These are phyloP conservation scores for Alca torda DNA, from an alignment of 2,797 vertebrate genomes.

Conservation along the genomic window DNA sequence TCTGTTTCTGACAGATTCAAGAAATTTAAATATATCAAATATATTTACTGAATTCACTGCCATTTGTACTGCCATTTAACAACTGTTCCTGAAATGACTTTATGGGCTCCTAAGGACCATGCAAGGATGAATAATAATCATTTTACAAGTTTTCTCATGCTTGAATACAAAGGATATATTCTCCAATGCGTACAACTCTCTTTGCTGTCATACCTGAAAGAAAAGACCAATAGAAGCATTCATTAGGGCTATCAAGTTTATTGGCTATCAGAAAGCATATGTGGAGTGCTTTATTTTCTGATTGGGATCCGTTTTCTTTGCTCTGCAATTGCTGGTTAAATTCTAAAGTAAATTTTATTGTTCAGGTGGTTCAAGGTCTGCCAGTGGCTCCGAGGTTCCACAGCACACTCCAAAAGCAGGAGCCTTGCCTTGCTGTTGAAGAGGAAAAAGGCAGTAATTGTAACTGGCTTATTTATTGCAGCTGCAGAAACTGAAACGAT, in stretches of 20 bases:
- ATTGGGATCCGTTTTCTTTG: not conserved
- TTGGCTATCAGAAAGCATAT: not conserved
- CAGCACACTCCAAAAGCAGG: not conserved
- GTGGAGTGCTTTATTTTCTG: not conserved
- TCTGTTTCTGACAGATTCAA: not conserved
- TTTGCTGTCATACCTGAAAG: not conserved
- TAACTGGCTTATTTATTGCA: slow-evolving; percentile 75
- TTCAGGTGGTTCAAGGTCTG: not conserved
- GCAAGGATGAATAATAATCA: not conserved
- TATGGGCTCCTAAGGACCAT: not conserved
- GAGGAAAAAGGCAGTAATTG: slow-evolving; percentile 3
- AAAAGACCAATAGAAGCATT: not conserved
- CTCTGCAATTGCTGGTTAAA: not conserved
- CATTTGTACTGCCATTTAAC: not conserved
- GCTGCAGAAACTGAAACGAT: slow-evolving; percentile 96
- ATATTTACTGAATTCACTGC: not conserved
- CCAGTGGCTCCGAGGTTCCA: not conserved
- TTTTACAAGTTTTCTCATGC: not conserved
- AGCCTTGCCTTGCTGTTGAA: not conserved
- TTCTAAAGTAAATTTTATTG: not conserved
- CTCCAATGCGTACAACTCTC: not conserved
- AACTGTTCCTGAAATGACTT: not conserved
- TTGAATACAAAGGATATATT: not conserved
- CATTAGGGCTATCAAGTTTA: not conserved
- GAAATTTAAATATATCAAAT: not conserved